Evolutionary conservation across 2,888 invertebrate species (phyloP).

Genomic region (Callyntrura guangdongensis): DNA sequence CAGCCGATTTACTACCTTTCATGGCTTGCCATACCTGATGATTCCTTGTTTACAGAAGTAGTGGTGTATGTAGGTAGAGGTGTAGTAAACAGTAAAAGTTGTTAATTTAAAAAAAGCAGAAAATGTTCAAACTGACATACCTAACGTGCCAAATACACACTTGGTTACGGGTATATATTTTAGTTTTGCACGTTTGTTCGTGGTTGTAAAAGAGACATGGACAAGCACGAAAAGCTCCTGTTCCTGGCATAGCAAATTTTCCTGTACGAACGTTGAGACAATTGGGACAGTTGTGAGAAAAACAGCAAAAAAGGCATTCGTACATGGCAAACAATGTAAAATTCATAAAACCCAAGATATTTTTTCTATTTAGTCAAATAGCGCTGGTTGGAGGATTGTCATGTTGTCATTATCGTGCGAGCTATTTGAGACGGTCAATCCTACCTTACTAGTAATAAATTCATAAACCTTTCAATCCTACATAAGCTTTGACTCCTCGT

Average conservation of each 20-base stretch:
- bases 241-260: neutral
- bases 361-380: conserved; percentile 1
- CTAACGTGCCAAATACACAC: too few relatives aligned
- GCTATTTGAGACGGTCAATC: neutral
- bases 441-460: conserved; percentile 17
- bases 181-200: neutral
- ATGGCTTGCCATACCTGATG: too few relatives aligned
- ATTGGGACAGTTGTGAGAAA: neutral
- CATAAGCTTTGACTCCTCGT: neutral
- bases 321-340: conserved; percentile 31
- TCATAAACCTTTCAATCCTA: conserved; percentile 1
- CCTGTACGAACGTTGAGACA: neutral
- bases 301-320: neutral
- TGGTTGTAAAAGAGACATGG: neutral
- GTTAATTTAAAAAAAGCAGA: too few relatives aligned
- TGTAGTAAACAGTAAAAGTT: too few relatives aligned
- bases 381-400: neutral
- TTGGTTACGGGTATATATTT: neutral
- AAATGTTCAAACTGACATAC: too few relatives aligned
- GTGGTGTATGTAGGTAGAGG: too few relatives aligned
- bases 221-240: neutral
- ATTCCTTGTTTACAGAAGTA: too few relatives aligned
- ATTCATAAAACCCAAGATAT: conserved; percentile 6
- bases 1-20: too few relatives aligned
- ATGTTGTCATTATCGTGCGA: conserved; percentile 4